These are phyloP conservation scores for Tenrec ecaudatus DNA, from an alignment of 2,113 vertebrate species.

Conservation along the genomic window DNA sequence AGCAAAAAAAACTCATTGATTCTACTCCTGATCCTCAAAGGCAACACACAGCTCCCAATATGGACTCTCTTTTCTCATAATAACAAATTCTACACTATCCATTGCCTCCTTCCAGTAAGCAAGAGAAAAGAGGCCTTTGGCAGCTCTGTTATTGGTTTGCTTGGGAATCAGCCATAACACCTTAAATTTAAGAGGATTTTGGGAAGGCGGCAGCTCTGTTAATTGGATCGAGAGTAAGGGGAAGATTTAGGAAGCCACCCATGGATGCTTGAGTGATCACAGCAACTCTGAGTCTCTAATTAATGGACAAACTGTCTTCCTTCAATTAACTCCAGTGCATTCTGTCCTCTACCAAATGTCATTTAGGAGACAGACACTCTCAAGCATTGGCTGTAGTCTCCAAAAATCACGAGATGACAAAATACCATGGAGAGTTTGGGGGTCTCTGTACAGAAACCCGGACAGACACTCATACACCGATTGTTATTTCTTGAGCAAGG, in stretches of 20 bases:
- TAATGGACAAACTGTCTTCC: slow-evolving; percentile 31
- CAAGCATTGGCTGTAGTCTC: slow-evolving; percentile 25
- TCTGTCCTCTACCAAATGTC: slow-evolving; percentile 36
- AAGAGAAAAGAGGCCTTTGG: slow-evolving; percentile 12
- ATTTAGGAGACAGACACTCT: slow-evolving; percentile 34
- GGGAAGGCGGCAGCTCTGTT: neutral
- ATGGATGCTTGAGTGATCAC: neutral
- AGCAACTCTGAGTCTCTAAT: neutral
- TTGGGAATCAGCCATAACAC: neutral
- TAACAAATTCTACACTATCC: slow-evolving; percentile 15
- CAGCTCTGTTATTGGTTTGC: neutral
- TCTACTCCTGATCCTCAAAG: slow-evolving; percentile 35
- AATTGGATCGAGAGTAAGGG: neutral
- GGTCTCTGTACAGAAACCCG: neutral
- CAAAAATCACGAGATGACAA: slow-evolving; percentile 30
- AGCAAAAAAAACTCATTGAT: slow-evolving; percentile 9
- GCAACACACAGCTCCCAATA: slow-evolving; percentile 43
- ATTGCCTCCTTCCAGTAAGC: slow-evolving; percentile 23
- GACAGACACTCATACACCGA: neutral
- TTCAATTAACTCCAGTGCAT: slow-evolving; percentile 41
- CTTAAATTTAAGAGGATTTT: neutral
- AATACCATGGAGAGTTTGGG: neutral
- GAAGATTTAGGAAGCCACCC: neutral
- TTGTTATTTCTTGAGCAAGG: neutral
- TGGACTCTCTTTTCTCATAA: slow-evolving; percentile 18